Conservation (phyloP, 2,797 vertebrate genomes). For the Novumbra hubbsi region DNA sequence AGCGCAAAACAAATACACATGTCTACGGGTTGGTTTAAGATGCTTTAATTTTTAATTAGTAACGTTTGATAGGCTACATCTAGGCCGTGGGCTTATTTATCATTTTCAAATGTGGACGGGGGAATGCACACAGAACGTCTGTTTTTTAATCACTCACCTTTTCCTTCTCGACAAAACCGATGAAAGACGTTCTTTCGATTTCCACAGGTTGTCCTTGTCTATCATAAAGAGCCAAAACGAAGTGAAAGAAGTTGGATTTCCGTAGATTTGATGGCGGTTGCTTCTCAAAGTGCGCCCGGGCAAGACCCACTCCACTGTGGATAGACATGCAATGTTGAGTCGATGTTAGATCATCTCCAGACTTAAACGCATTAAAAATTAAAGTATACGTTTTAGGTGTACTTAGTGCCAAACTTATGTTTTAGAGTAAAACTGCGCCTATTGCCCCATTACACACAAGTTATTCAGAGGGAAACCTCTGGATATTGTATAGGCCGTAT, state of each 20-base stretch:
- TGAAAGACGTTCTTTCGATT: slow-evolving; percentile 95
- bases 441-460: neutral
- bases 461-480: neutral
- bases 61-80: neutral
- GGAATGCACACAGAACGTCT: neutral
- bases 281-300: slow-evolving; percentile 99
- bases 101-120: neutral
- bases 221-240: slow-evolving; percentile 97
- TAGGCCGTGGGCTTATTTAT: neutral
- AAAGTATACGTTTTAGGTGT: neutral
- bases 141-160: slow-evolving; percentile 78
- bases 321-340: slow-evolving; percentile 63
- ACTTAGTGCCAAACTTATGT: neutral
- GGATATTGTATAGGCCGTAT: neutral
- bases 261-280: slow-evolving; percentile 97
- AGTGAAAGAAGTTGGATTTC: slow-evolving; percentile 99
- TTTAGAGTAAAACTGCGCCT: neutral
- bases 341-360: slow-evolving; percentile 31
- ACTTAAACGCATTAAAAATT: slow-evolving; percentile 2
- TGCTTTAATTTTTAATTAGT: neutral
- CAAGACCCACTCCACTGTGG: slow-evolving; percentile 95
- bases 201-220: slow-evolving; percentile 98
- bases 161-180: slow-evolving; percentile 98
- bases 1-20: neutral
- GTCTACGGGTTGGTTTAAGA: neutral